Conservation (phyloP, 2,888 invertebrate genomes). For the Drepana falcataria region DNA sequence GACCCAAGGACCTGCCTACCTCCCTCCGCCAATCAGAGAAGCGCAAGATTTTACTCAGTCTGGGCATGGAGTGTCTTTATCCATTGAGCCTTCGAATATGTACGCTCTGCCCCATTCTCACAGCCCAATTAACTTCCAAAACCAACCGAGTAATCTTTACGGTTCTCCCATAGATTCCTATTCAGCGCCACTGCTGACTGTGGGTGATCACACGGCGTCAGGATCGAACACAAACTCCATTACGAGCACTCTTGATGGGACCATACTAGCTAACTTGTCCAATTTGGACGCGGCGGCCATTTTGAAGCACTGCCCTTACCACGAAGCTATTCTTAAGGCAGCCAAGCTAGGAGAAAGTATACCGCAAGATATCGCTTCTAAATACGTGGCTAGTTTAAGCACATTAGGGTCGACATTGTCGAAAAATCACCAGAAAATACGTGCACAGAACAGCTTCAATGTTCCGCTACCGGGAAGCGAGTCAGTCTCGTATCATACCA, state of each 20-base stretch:
- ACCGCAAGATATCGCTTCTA: constrained; percentile 70
- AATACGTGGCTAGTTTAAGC: constrained; percentile 74
- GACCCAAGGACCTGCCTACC: constrained; percentile 73
- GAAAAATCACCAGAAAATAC: constrained; percentile 53
- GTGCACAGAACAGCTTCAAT: constrained; percentile 44
- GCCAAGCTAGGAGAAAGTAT: constrained; percentile 61
- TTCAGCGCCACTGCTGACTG: constrained; percentile 66
- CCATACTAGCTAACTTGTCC: constrained; percentile 53
- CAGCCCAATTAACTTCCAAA: constrained; percentile 70
- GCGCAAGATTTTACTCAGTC: constrained; percentile 64
- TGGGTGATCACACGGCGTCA: constrained; percentile 72
- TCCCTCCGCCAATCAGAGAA: constrained; percentile 82
- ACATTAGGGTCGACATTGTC: constrained; percentile 72
- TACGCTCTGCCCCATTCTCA: constrained; percentile 73
- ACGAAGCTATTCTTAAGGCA: constrained; percentile 70
- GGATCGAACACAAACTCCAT: constrained; percentile 57
- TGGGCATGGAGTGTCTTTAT: constrained; percentile 51
- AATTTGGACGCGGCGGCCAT: constrained; percentile 68
- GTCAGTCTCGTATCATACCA: constrained; percentile 43
- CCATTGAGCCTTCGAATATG: constrained; percentile 70
- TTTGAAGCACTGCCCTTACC: constrained; percentile 72
- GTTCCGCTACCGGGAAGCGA: constrained; percentile 40
- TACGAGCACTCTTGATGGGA: constrained; percentile 63
- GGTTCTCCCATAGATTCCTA: constrained; percentile 75
- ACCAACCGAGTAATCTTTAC: constrained; percentile 41